phyloP scores from a whole-genome alignment of 1,140 invertebrate species.

The Medauroidea extradentata region DNA sequence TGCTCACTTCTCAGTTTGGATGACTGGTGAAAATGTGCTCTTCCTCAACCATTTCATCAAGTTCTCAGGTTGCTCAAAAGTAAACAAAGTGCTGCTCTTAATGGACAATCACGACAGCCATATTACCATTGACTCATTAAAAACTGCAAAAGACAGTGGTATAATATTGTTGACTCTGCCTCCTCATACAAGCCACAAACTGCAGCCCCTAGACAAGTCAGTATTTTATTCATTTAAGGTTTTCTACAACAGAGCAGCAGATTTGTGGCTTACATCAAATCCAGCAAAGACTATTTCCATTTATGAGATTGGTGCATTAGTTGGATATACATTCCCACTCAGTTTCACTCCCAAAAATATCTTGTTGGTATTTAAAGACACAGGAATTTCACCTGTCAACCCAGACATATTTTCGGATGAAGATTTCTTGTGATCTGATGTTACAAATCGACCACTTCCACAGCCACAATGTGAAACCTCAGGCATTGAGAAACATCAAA shows the following conservation, averaged over 20 bases:
- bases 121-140: slow-evolving; percentile 22
- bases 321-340: no score
- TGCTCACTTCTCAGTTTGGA: slow-evolving; percentile 39
- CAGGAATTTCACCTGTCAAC: slow-evolving; percentile 38
- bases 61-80: slow-evolving; percentile 3
- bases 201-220: slow-evolving; percentile 33
- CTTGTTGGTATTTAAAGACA: slow-evolving; percentile 7
- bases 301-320: slow-evolving; percentile 20
- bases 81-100: slow-evolving; percentile 17
- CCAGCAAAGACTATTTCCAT: slow-evolving; percentile 22
- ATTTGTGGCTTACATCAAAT: no score
- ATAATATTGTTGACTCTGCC: slow-evolving; percentile 30
- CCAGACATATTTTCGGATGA: no score
- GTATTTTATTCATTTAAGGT: slow-evolving; percentile 27
- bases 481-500: no score
- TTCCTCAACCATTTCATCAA: slow-evolving; percentile 45
- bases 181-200: no score
- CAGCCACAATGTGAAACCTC: no score
- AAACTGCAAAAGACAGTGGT: slow-evolving; percentile 29
- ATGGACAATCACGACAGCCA: slow-evolving; percentile 30
- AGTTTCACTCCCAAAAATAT: slow-evolving; percentile 17
- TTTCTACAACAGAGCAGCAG: no score
- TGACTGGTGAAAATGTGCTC: slow-evolving; percentile 41
- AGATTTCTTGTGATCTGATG: no score
- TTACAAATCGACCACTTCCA: no score